Base-by-base conservation (phyloP, 2,888 invertebrate genomes). In the Exephanes ischioxanthus region DNA sequence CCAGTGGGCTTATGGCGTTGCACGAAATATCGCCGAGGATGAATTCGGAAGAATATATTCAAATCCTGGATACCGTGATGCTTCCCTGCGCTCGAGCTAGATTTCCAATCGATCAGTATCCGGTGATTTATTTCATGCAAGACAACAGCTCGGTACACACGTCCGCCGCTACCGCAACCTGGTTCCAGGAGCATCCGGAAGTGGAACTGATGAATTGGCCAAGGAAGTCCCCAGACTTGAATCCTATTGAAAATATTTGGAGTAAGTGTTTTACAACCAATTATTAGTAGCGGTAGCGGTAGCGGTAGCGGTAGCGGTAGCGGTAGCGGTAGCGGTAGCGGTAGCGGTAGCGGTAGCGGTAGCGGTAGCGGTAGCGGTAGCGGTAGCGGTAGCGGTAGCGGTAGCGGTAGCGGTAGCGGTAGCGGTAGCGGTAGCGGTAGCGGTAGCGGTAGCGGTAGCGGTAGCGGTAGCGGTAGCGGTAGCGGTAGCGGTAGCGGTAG, bases 211-310 rank as follows among this genome's bases (percentile, higher is more conserved):
- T 88, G 3, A 66, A 76, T 22, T 86, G 83, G 73, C 87, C 89
- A 6, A 63, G 88, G 7, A 75, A 87, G 33, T 87, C 86, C 3
- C 84, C 88, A 7, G 88, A 90, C 72, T 67, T 89, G 0, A 90
- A 89, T 79, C 82, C 86, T 0, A 89, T 88, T 1, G 87, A 89
- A 67, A 89, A 89, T 75, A 66, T 88, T 16, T 88, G 88, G 89
- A 82, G 87, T n/a, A 68, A 83, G 61, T 33, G 61, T 61, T 22
- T 61, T 61, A 5, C 22, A 61, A 61, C 11, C 26, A 30, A 61
- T 22, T 30, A 61, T 33, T 61, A 11, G 22, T 22, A 22, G 41
- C 2, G 9, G 41, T 9, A 7, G 41, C 2, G 41, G 6, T 7
- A 0, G 37, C 1, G 6, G n/a, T n/a, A n/a, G n/a, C n/a, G n/a